Evolutionary conservation across 2,797 vertebrate genomes (phyloP).

Genomic region (Helicolenus hilgendorfi): DNA sequence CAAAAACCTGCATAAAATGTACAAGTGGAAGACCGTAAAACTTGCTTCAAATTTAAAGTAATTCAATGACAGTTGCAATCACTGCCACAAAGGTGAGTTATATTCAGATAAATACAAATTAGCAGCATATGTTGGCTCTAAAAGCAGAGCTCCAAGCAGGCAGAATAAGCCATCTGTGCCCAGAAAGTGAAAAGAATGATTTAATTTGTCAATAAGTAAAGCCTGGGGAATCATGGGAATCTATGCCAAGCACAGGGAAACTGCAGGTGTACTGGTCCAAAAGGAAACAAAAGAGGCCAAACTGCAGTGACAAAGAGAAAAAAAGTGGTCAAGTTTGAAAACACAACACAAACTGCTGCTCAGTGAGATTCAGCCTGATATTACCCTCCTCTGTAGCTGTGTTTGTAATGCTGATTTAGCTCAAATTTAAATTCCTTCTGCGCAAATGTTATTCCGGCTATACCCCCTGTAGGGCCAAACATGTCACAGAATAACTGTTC

Average conservation of each 20-base stretch:
- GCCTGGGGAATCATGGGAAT: not conserved
- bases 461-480: slow-evolving; percentile 46
- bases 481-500: slow-evolving; percentile 66
- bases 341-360: not conserved
- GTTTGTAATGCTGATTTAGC: slow-evolving; percentile 39
- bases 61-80: not conserved
- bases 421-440: slow-evolving; percentile 45
- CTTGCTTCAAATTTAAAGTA: not conserved
- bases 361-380: not conserved
- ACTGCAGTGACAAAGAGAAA: not conserved
- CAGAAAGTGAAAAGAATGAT: not conserved
- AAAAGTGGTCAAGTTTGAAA: not conserved
- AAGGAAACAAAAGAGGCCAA: not conserved
- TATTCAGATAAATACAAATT: not conserved
- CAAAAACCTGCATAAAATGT: not conserved
- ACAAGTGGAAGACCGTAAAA: not conserved
- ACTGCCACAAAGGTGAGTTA: not conserved
- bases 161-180: not conserved
- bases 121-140: not conserved
- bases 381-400: slow-evolving; percentile 2
- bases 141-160: not conserved
- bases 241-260: not conserved
- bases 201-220: not conserved
- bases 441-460: slow-evolving; percentile 46
- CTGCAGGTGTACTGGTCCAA: not conserved